These are phyloP conservation scores for Psittacula echo DNA, from an alignment of 2,797 vertebrate genomes.

Conservation along the genomic window DNA sequence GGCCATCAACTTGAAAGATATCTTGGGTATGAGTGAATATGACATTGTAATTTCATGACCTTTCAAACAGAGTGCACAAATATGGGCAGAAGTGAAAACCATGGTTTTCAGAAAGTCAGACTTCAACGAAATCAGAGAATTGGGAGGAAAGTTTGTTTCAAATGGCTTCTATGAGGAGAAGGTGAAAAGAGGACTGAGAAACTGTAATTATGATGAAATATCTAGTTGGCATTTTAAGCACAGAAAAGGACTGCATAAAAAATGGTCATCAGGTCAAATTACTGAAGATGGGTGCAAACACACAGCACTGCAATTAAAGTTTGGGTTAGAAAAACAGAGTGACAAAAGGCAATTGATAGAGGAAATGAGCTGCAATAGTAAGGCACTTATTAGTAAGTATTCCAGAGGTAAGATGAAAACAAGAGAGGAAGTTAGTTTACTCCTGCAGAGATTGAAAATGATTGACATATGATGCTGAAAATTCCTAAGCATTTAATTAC, in stretches of 20 bases:
- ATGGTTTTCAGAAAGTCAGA: neutral
- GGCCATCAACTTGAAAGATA: neutral
- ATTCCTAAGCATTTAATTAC: conserved; percentile 18
- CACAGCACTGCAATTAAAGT: neutral
- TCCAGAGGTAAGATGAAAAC: neutral
- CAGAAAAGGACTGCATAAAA: neutral
- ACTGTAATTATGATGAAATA: neutral
- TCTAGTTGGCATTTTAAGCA: neutral
- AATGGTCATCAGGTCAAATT: neutral
- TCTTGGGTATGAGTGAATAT: neutral
- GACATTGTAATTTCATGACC: neutral
- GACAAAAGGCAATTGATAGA: neutral
- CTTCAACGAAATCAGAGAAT: neutral
- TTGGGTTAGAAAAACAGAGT: neutral
- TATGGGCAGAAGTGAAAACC: neutral
- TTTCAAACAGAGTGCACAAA: neutral
- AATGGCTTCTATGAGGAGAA: neutral
- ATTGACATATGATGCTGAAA: neutral
- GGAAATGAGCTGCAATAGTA: neutral
- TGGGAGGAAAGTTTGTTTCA: neutral
- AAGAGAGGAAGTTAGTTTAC: neutral
- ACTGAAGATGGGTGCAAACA: neutral
- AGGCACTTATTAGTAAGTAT: neutral
- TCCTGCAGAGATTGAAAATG: neutral
- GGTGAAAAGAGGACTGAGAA: neutral